Conservation (phyloP, 30 jellyfish, hydroid and myxozoan species). For the Catostylus mosaicus region DNA sequence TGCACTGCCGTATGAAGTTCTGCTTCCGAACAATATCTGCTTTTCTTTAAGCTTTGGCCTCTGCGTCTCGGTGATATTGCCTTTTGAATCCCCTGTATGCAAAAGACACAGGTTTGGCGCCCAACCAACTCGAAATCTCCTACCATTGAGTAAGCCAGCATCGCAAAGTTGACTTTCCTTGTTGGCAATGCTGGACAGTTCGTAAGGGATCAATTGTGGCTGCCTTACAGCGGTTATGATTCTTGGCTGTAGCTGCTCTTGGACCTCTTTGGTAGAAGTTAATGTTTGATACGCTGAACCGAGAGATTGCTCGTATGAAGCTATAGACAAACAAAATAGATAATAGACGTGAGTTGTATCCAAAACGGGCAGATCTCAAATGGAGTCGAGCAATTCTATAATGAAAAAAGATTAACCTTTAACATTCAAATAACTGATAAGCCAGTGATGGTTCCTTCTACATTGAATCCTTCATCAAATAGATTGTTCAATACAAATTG, state of each 20-base stretch:
- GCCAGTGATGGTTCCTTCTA: too few species aligned
- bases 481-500: too few species aligned
- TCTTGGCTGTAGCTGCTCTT: constrained; percentile 30
- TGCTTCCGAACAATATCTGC: constrained; percentile 18
- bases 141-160: constrained; percentile 80
- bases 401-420: too few species aligned
- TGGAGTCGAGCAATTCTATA: too few species aligned
- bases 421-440: too few species aligned
- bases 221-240: constrained; percentile 34
- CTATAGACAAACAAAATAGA: constrained; percentile 7
- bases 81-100: constrained; percentile 68
- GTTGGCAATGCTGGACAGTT: constrained; percentile 19
- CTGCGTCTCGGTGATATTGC: constrained; percentile 6
- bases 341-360: neutral
- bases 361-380: too few species aligned
- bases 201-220: constrained; percentile 20
- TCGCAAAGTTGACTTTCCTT: constrained; percentile 71
- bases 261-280: neutral
- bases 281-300: neutral
- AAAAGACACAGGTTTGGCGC: constrained; percentile 54
- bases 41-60: constrained; percentile 1
- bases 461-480: too few species aligned
- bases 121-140: constrained; percentile 92
- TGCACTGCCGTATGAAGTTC: neutral
- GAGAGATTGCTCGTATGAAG: neutral